Evolutionary conservation across 2,888 invertebrate species (phyloP).

Genomic region (Anaspis maculata): DNA sequence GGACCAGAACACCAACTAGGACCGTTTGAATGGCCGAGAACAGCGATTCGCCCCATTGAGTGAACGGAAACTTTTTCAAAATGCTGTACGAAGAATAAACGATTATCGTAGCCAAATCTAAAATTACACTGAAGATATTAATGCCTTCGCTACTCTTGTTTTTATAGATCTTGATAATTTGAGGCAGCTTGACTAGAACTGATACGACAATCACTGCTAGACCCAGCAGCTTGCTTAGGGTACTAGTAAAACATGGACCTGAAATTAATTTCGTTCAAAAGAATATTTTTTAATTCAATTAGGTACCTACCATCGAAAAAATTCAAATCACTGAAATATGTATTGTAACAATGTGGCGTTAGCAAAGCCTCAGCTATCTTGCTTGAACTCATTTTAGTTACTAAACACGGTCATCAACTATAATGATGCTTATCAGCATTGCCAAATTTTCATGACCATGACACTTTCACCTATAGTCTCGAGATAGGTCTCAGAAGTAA

Average conservation of each 20-base stretch:
- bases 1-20: slow-evolving; percentile 74
- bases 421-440: too few species aligned
- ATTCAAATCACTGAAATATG: slow-evolving; percentile 74
- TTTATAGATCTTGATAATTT: slow-evolving; percentile 81
- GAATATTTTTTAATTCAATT: slow-evolving; percentile 4
- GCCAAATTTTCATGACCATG: too few species aligned
- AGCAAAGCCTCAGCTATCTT: too few species aligned
- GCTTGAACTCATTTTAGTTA: too few species aligned
- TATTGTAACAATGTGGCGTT: slow-evolving; percentile 75
- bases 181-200: slow-evolving; percentile 90
- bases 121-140: slow-evolving; percentile 69
- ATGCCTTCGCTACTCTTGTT: slow-evolving; percentile 86
- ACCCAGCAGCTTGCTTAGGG: slow-evolving; percentile 84
- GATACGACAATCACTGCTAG: slow-evolving; percentile 87
- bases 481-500: too few species aligned
- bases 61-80: slow-evolving; percentile 87
- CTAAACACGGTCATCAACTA: too few species aligned
- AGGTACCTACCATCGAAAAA: slow-evolving; percentile 69
- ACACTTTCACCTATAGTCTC: too few species aligned
- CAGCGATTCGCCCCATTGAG: slow-evolving; percentile 92
- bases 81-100: slow-evolving; percentile 85
- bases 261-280: too few species aligned
- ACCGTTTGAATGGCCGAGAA: slow-evolving; percentile 87
- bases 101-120: slow-evolving; percentile 86
- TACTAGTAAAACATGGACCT: slow-evolving; percentile 82